Conservation (phyloP, 2,113 vertebrate genomes). For the Sarotherodon lohbergeri region DNA sequence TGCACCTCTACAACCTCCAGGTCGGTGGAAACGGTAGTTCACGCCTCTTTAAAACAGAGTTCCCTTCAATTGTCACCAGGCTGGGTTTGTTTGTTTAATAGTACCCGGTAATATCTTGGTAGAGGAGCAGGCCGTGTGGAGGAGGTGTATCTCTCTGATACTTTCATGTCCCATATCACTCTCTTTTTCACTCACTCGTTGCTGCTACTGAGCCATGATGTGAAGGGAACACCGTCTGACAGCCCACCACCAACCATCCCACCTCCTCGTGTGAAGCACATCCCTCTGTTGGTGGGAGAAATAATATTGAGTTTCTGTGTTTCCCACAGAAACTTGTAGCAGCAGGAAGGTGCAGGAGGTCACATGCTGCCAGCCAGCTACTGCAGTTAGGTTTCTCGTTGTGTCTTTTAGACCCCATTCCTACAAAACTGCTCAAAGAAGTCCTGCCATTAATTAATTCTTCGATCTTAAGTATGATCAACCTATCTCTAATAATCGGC, state of each 20-base stretch:
- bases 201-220: neutral
- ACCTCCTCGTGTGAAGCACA: conserved; percentile 13
- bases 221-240: neutral
- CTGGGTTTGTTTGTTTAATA: conserved; percentile 37
- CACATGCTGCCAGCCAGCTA: conserved; percentile 35
- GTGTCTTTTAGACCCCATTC: too few relatives aligned
- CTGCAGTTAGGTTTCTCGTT: neutral
- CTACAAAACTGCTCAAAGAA: too few relatives aligned
- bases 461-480: too few relatives aligned
- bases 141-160: neutral
- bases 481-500: too few relatives aligned
- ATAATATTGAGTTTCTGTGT: conserved; percentile 58
- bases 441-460: too few relatives aligned
- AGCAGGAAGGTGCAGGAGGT: conserved; percentile 4
- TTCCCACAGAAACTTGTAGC: conserved; percentile 54
- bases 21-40: neutral
- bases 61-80: neutral
- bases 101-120: neutral
- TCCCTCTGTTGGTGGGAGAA: conserved; percentile 46
- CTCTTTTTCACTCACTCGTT: neutral
- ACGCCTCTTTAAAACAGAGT: neutral
- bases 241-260: neutral
- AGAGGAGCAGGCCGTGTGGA: neutral
- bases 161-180: neutral
- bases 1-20: neutral